A percentile compares a stretch with the other conserved stretches of the same genome.
These are phyloP conservation scores for Alaudala cheleensis DNA, from an alignment of 2,113 vertebrate genomes.

Conservation along the genomic window DNA sequence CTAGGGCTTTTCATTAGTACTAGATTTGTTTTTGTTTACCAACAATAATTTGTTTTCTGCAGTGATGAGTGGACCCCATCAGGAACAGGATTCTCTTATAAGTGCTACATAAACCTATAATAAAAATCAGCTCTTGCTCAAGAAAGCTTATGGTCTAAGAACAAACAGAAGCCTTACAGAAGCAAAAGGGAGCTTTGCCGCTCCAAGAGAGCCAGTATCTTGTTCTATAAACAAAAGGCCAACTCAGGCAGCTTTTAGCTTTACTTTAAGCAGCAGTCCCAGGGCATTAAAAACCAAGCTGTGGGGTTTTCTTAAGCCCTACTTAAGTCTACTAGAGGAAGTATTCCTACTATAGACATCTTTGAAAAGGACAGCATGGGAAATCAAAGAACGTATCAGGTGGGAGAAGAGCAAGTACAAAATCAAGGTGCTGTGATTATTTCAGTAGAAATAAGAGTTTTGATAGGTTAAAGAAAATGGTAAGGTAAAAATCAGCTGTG, in stretches of 20 bases:
- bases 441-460: not conserved
- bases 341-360: not conserved
- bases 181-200: not conserved
- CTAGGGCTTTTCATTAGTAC: not conserved
- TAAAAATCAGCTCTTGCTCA: slow-evolving; percentile 34
- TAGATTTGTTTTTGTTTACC: not conserved
- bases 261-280: not conserved
- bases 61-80: not conserved
- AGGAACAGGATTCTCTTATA: slow-evolving; percentile 4
- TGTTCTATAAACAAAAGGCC: slow-evolving; percentile 4
- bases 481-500: not conserved
- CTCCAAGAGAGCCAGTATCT: not conserved
- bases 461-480: not conserved
- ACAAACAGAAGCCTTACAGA: not conserved
- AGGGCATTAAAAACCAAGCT: not conserved
- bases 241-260: slow-evolving; percentile 20
- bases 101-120: slow-evolving; percentile 26
- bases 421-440: not conserved
- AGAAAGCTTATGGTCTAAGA: not conserved
- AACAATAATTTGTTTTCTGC: not conserved
- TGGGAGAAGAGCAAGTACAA: not conserved
- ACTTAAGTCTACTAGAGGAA: not conserved
- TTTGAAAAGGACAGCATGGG: not conserved
- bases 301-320: not conserved
- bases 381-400: not conserved